Evolutionary conservation across 2,797 vertebrate genomes (phyloP).

Genomic region (Heteromormyrus szaboi): DNA sequence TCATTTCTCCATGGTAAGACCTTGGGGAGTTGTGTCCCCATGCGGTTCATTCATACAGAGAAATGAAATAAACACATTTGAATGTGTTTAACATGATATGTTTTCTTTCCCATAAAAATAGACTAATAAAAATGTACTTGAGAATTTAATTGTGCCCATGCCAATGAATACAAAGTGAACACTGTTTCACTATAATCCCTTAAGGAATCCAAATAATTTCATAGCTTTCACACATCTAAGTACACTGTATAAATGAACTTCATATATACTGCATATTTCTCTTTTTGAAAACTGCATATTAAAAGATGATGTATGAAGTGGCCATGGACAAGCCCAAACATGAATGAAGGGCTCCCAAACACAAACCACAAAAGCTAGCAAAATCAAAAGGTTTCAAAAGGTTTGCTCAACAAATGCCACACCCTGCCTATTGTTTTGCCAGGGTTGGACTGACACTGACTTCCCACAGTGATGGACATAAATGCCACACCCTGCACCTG

Average conservation of each 20-base stretch:
- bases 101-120: background rate
- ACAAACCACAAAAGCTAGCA: background rate
- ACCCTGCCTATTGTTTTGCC: background rate
- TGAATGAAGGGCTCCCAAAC: background rate
- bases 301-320: background rate
- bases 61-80: background rate
- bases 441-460: background rate
- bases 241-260: background rate
- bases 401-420: background rate
- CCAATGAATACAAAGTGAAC: background rate
- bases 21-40: background rate
- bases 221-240: background rate
- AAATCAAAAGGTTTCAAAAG: background rate
- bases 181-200: background rate
- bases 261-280: background rate
- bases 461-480: background rate
- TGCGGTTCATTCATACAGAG: background rate
- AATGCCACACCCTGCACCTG: background rate
- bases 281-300: background rate
- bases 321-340: background rate
- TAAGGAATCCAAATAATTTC: background rate
- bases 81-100: background rate
- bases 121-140: background rate
- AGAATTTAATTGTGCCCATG: background rate
- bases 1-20: background rate